A percentile compares a stretch with the other conserved stretches of the same genome.
These are phyloP conservation scores for Epinotia bilunana DNA, from an alignment of 2,888 invertebrate species.

Conservation along the genomic window DNA sequence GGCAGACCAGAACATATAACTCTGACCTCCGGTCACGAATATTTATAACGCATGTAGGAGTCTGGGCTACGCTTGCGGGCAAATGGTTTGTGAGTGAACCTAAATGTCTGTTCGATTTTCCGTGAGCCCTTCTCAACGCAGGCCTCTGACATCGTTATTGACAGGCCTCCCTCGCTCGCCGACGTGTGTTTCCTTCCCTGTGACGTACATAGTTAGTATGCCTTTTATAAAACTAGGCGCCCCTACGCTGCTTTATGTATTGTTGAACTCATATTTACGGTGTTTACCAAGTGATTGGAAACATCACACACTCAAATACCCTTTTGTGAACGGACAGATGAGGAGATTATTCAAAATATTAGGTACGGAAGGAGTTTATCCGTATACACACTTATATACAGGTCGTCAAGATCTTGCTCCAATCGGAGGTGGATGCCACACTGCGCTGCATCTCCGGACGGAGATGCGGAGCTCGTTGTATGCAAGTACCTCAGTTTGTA, in stretches of 20 bases:
- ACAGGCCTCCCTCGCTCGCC: slow-evolving; percentile 51
- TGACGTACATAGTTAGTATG: slow-evolving; percentile 11
- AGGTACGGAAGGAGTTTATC: background rate
- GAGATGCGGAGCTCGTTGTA: too few species aligned
- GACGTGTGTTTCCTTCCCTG: slow-evolving; percentile 47
- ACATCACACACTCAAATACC: background rate
- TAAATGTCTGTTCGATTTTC: slow-evolving; percentile 48
- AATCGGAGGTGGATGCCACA: too few species aligned
- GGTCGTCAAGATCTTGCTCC: background rate
- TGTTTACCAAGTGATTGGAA: background rate
- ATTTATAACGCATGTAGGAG: background rate
- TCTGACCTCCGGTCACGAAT: too few species aligned
- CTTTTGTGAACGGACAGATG: background rate
- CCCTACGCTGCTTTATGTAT: background rate
- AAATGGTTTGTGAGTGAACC: background rate
- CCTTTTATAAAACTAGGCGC: slow-evolving; percentile 23
- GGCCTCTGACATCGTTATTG: slow-evolving; percentile 52
- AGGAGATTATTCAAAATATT: background rate
- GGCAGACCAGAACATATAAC: background rate
- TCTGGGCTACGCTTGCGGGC: background rate
- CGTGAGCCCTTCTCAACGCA: slow-evolving; percentile 47
- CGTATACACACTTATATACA: background rate
- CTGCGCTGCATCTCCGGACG: too few species aligned
- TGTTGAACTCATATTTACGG: background rate
- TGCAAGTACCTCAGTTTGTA: too few species aligned